Percentiles rank a stretch among this genome's conserved stretches.
Evolutionary conservation across 2,888 invertebrate species (phyloP).

Genomic region (Epinotia bilunana): DNA sequence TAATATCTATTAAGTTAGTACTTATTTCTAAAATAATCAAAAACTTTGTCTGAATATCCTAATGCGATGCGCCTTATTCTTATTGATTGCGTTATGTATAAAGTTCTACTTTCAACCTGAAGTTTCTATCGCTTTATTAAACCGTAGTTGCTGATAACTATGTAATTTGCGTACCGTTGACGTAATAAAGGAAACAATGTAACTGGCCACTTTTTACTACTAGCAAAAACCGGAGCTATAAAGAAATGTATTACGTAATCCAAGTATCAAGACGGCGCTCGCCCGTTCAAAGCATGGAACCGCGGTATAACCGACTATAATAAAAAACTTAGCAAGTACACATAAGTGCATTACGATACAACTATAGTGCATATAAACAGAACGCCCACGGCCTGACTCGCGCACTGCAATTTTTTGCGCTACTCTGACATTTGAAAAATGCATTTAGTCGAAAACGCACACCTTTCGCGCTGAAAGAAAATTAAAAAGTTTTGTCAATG

Average conservation of each 20-base stretch:
- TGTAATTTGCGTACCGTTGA: conserved; percentile 9
- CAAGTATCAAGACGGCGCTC: conserved; percentile 70
- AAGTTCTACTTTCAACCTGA: background rate
- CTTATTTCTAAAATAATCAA: background rate
- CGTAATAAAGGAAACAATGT: conserved; percentile 32
- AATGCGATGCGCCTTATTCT: background rate
- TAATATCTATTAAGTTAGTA: background rate
- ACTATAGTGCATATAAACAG: conserved; percentile 75
- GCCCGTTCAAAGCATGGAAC: conserved; percentile 75
- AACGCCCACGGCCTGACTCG: conserved; percentile 75
- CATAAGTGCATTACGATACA: conserved; percentile 83
- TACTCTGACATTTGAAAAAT: conserved; percentile 81
- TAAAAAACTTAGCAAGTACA: conserved; percentile 83
- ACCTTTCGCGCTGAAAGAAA: conserved; percentile 67
- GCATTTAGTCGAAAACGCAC: conserved; percentile 82
- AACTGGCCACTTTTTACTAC: conserved; percentile 24
- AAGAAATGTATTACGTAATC: conserved; percentile 56
- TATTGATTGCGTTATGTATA: background rate
- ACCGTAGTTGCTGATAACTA: conserved; percentile 7
- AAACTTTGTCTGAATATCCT: background rate
- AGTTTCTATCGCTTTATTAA: background rate
- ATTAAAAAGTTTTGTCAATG: conserved; percentile 38
- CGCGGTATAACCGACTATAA: conserved; percentile 80
- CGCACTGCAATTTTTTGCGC: conserved; percentile 80
- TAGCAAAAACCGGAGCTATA: conserved; percentile 30